These are phyloP conservation scores for Falco peregrinus DNA, from an alignment of 2,797 vertebrate species.

Conservation along the genomic window DNA sequence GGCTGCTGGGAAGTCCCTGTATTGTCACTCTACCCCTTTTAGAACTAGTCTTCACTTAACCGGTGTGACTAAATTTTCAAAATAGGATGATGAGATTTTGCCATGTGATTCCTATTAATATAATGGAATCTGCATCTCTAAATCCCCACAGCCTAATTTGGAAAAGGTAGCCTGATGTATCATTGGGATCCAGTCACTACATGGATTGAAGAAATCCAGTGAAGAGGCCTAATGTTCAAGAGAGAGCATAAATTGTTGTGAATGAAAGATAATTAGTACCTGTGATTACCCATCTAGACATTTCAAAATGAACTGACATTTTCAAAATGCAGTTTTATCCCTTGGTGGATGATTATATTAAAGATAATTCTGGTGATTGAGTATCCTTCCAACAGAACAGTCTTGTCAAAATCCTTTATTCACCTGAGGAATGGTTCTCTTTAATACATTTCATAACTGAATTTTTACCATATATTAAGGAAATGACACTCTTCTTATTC, in stretches of 20 bases:
- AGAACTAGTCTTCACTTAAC: not conserved
- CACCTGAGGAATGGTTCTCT: constrained; percentile 37
- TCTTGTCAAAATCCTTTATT: constrained; percentile 60
- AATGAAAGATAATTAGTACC: constrained; percentile 61
- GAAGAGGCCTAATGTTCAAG: constrained; percentile 14
- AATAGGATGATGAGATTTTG: not conserved
- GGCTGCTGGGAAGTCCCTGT: not conserved
- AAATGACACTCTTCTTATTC: constrained; percentile 16
- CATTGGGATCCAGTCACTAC: constrained; percentile 43
- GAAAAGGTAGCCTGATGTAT: constrained; percentile 26
- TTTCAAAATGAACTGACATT: constrained; percentile 53
- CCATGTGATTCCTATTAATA: constrained; percentile 1
- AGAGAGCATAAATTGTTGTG: constrained; percentile 34
- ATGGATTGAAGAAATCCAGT: constrained; percentile 49
- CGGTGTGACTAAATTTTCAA: constrained; percentile 6
- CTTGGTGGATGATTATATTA: constrained; percentile 49
- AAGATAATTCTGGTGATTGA: constrained; percentile 60
- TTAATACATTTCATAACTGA: constrained; percentile 52
- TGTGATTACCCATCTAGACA: constrained; percentile 31
- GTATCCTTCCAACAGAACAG: constrained; percentile 50
- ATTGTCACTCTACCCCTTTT: not conserved
- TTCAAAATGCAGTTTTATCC: constrained; percentile 47
- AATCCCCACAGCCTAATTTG: not conserved
- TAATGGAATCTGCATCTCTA: constrained; percentile 25
- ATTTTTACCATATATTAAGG: constrained; percentile 51